Evolutionary conservation across 1,140 invertebrate genomes (phyloP).

Genomic region (Drosophila seguyi): DNA sequence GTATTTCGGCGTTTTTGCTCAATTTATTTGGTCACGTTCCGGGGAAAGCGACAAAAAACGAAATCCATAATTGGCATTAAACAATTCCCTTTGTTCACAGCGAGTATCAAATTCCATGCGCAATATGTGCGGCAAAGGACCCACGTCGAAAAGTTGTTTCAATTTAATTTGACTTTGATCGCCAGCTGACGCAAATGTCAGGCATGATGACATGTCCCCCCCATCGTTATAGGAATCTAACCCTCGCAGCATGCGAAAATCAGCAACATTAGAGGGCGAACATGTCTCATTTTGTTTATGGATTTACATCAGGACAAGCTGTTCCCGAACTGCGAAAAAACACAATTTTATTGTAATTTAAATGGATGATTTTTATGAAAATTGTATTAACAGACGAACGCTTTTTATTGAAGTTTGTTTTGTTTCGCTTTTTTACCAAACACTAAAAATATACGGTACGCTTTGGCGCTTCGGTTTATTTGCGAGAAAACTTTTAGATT

Average conservation of each 20-base stretch:
- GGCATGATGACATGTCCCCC: slow-evolving; percentile 62
- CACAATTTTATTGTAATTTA: slow-evolving; percentile 60
- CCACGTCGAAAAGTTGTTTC: slow-evolving; percentile 65
- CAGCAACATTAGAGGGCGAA: slow-evolving; percentile 51
- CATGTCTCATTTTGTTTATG: slow-evolving; percentile 75
- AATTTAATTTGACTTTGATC: slow-evolving; percentile 84
- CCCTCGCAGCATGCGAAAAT: slow-evolving; percentile 47
- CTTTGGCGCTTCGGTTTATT: slow-evolving; percentile 55
- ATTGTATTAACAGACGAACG: slow-evolving; percentile 63
- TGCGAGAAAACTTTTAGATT: slow-evolving; percentile 31
- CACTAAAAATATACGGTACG: slow-evolving; percentile 20
- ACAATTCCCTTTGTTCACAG: slow-evolving; percentile 23
- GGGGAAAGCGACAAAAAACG: not conserved
- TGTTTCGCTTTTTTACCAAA: slow-evolving; percentile 16
- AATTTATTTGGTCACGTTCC: slow-evolving; percentile 30
- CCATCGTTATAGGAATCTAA: slow-evolving; percentile 24
- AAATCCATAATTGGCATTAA: slow-evolving; percentile 41
- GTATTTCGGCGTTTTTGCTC: not conserved
- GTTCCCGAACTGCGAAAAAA: slow-evolving; percentile 45
- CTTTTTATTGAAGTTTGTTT: slow-evolving; percentile 47
- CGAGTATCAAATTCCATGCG: slow-evolving; percentile 9
- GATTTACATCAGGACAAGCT: slow-evolving; percentile 73
- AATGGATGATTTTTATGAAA: slow-evolving; percentile 70
- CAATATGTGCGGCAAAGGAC: slow-evolving; percentile 22
- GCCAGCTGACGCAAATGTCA: slow-evolving; percentile 75